These are phyloP conservation scores for Drosophila ambigua DNA, from an alignment of 1,140 invertebrate genomes.

Conservation along the genomic window DNA sequence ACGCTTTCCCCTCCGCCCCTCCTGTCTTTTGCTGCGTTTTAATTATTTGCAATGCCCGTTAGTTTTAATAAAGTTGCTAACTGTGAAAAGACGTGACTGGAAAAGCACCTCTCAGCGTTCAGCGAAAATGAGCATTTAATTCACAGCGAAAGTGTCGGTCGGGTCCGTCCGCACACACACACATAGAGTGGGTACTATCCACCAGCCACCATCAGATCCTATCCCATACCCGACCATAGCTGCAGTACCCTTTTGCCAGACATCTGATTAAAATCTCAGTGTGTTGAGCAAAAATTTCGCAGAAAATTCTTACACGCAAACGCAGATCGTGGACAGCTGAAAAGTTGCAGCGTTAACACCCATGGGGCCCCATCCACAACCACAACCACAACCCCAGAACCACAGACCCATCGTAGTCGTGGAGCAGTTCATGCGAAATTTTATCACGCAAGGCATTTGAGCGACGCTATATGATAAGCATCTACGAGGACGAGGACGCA, in stretches of 20 bases:
- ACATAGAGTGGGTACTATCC: background rate
- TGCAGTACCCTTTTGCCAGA: slow-evolving; percentile 32
- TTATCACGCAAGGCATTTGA: slow-evolving; percentile 75
- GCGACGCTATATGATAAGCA: slow-evolving; percentile 64
- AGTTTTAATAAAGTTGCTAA: slow-evolving; percentile 82
- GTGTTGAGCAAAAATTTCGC: slow-evolving; percentile 61
- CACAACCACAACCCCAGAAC: slow-evolving; percentile 1
- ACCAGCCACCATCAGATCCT: slow-evolving; percentile 1
- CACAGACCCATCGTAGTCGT: slow-evolving; percentile 21
- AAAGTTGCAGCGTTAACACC: slow-evolving; percentile 77
- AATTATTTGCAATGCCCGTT: slow-evolving; percentile 77
- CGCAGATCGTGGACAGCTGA: slow-evolving; percentile 63
- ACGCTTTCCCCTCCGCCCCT: slow-evolving; percentile 18
- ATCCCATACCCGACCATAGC: too few species aligned
- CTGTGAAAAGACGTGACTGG: slow-evolving; percentile 80
- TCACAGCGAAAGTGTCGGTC: slow-evolving; percentile 72
- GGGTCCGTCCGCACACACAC: background rate
- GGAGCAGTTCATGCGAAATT: slow-evolving; percentile 68
- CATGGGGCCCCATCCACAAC: slow-evolving; percentile 26
- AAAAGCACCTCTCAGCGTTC: slow-evolving; percentile 25
- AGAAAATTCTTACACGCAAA: slow-evolving; percentile 77
- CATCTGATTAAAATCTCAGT: slow-evolving; percentile 76
- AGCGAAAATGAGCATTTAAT: slow-evolving; percentile 72
- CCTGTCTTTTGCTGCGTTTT: slow-evolving; percentile 59
- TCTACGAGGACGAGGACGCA: slow-evolving; percentile 20